A percentile compares a stretch with the other conserved stretches of the same genome.
Conservation (phyloP, 2,113 vertebrate genomes). For the Oncorhynchus gorbuscha region DNA sequence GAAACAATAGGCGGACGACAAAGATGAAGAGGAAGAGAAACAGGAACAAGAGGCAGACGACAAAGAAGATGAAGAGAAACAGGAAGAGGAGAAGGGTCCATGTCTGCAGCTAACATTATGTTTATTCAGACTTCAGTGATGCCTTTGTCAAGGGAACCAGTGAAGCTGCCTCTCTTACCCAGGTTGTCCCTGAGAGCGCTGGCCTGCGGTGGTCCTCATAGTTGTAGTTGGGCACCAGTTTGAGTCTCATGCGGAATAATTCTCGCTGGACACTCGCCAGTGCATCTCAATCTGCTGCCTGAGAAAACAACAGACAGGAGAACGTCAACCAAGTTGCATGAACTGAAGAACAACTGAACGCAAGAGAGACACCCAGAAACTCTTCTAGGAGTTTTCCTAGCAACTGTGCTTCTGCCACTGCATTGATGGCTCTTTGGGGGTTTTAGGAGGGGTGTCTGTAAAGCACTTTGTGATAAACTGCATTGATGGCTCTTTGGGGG, state of each 20-base stretch:
- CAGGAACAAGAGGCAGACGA: no score
- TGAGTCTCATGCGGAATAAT: constrained; percentile 96
- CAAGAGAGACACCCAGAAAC: not conserved
- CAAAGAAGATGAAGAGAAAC: no score
- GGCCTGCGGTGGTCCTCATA: constrained; percentile 87
- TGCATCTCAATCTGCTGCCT: constrained; percentile 80
- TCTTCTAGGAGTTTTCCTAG: not conserved
- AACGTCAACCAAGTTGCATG: not conserved
- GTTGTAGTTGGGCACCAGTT: constrained; percentile 89
- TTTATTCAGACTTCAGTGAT: not conserved
- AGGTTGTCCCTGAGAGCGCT: constrained; percentile 94
- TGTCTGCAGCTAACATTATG: not conserved
- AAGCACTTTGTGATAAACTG: no score
- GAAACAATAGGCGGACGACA: no score
- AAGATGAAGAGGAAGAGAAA: not conserved
- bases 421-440: no score
- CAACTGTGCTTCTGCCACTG: no score
- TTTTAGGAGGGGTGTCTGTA: no score
- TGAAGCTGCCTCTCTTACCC: constrained; percentile 74
- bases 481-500: no score
- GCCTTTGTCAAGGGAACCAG: not conserved
- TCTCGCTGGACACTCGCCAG: constrained; percentile 94
- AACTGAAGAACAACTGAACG: not conserved
- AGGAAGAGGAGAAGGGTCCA: not conserved
- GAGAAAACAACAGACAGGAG: constrained; percentile 41